phyloP scores from a whole-genome alignment of 1,140 invertebrate species.

The Drosophila watanabei region DNA sequence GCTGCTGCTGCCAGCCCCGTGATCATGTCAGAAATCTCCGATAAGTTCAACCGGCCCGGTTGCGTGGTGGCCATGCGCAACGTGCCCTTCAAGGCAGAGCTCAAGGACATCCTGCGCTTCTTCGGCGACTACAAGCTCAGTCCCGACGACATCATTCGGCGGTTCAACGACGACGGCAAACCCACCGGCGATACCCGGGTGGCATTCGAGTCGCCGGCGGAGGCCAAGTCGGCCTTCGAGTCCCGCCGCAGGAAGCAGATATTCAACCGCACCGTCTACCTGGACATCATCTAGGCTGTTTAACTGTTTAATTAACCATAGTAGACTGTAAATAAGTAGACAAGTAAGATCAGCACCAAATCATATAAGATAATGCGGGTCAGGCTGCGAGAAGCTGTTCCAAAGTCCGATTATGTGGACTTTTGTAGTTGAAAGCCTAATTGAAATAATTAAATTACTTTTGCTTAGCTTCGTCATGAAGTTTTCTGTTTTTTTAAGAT shows the following conservation, averaged over 20 bases:
- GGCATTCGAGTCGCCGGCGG: conserved; percentile 90
- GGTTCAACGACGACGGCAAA: conserved; percentile 93
- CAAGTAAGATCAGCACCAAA: not conserved
- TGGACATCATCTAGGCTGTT: conserved; percentile 72
- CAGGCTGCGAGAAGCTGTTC: not conserved
- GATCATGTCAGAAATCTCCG: conserved; percentile 74
- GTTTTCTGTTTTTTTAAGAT: not conserved
- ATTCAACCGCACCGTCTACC: conserved; percentile 75
- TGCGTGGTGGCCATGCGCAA: conserved; percentile 94
- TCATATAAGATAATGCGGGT: not conserved
- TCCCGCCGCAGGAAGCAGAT: conserved; percentile 69
- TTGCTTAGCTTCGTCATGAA: not conserved
- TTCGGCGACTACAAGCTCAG: conserved; percentile 92
- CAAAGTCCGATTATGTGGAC: not conserved
- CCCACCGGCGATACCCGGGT: conserved; percentile 96
- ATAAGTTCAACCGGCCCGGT: conserved; percentile 91
- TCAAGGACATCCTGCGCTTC: conserved; percentile 95
- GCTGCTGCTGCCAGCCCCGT: not conserved
- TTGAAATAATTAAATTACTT: conserved; percentile 1
- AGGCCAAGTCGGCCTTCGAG: conserved; percentile 91
- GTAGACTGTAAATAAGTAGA: conserved; percentile 36
- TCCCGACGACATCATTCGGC: conserved; percentile 91
- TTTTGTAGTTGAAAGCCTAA: not conserved
- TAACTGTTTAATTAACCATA: not conserved
- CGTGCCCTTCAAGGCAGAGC: conserved; percentile 93